Conservation (phyloP, 1,140 invertebrate species). For the Plutomurus gul region DNA sequence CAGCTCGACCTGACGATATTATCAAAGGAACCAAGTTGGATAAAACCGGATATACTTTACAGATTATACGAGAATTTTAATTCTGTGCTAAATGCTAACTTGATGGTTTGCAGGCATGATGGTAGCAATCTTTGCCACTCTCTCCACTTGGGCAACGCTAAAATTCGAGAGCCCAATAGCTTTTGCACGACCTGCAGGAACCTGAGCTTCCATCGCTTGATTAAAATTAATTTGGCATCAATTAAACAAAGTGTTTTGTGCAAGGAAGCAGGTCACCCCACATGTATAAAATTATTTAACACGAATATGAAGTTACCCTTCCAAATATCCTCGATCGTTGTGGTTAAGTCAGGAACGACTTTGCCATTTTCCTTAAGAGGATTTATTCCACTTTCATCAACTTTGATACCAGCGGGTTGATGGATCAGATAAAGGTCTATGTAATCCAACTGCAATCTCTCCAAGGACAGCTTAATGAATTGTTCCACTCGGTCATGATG, state of each 20-base stretch:
- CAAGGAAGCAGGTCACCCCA: too few relatives aligned
- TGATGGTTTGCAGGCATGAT: conserved; percentile 63
- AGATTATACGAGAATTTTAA: neutral
- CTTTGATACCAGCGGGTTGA: conserved; percentile 56
- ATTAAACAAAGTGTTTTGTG: too few relatives aligned
- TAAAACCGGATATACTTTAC: neutral
- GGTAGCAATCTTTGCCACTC: conserved; percentile 58
- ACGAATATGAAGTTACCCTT: too few relatives aligned
- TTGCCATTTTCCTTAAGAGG: conserved; percentile 47
- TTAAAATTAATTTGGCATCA: conserved; percentile 71
- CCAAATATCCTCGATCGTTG: conserved; percentile 53
- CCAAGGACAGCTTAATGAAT: conserved; percentile 73
- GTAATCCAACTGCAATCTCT: conserved; percentile 74
- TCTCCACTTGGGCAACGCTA: conserved; percentile 62
- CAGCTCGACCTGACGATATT: conserved; percentile 54
- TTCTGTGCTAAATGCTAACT: conserved; percentile 53
- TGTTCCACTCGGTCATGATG: conserved; percentile 58
- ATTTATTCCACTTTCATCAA: conserved; percentile 45
- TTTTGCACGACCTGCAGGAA: conserved; percentile 60
- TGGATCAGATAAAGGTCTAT: conserved; percentile 73
- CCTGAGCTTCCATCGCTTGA: conserved; percentile 63
- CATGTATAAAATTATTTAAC: too few relatives aligned
- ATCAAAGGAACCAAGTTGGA: neutral
- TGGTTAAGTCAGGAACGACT: conserved; percentile 68
- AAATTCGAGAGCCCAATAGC: conserved; percentile 71